Evolutionary conservation across 2,797 vertebrate genomes (phyloP).

Genomic region (Lepidocolaptes lacrymiger): DNA sequence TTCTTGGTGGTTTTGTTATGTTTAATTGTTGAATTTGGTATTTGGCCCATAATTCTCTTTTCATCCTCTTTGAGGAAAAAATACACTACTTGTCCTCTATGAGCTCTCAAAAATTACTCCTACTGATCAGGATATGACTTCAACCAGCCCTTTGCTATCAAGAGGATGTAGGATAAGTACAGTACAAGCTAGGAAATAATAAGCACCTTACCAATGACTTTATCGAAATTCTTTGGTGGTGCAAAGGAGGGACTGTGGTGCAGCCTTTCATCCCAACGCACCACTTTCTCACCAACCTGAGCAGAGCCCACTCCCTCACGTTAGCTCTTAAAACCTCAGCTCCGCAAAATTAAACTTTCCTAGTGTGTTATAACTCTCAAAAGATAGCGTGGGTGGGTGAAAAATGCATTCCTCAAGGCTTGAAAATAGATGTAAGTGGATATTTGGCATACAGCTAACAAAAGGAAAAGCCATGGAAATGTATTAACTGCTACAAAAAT

Average conservation of each 20-base stretch:
- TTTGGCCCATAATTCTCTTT: background rate
- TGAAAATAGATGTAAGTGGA: conserved; percentile 54
- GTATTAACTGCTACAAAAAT: conserved; percentile 5
- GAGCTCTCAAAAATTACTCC: background rate
- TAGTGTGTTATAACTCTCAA: conserved; percentile 18
- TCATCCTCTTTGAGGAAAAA: background rate
- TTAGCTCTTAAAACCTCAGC: conserved; percentile 35
- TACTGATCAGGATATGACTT: background rate
- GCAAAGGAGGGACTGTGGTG: background rate
- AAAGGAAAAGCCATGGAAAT: conserved; percentile 16
- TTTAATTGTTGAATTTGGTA: background rate
- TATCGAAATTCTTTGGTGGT: background rate
- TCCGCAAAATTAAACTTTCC: conserved; percentile 35
- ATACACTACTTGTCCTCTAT: background rate
- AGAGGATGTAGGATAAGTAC: background rate
- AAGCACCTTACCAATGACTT: background rate
- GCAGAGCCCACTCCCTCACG: background rate
- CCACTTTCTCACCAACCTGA: background rate
- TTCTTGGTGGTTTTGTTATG: background rate
- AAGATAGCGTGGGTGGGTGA: conserved; percentile 38
- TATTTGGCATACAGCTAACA: conserved; percentile 47
- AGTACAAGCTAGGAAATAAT: background rate
- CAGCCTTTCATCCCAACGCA: background rate
- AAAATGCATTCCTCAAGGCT: conserved; percentile 44
- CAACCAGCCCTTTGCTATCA: background rate